phyloP scores from a whole-genome alignment of 2,797 vertebrate genomes.

The Erpetoichthys calabaricus region DNA sequence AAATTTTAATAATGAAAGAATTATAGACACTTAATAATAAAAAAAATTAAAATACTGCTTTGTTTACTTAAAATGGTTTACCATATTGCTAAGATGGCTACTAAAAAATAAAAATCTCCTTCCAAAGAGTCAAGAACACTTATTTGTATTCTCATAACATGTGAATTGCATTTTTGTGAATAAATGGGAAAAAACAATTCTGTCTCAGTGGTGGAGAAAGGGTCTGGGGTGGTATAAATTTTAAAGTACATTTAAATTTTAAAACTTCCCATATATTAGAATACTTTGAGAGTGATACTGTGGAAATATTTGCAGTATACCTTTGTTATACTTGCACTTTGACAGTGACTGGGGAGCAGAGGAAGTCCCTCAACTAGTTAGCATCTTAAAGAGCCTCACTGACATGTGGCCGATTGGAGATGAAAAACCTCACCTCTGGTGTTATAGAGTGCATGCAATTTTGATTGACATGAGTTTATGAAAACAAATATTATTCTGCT shows the following conservation, averaged over 20 bases:
- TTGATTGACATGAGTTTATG: conserved; percentile 22
- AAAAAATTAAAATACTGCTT: too few species aligned
- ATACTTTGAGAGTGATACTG: conserved; percentile 6
- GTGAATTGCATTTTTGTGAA: not conserved
- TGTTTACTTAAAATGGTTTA: too few species aligned
- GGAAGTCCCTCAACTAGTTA: conserved; percentile 22
- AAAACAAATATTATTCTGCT: conserved; percentile 8
- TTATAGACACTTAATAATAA: too few species aligned
- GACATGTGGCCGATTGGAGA: conserved; percentile 21
- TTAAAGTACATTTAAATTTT: not conserved
- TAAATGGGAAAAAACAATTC: not conserved
- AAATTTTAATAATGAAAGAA: too few species aligned
- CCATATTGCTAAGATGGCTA: too few species aligned
- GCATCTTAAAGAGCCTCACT: conserved; percentile 24
- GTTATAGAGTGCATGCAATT: conserved; percentile 28
- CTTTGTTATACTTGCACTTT: conserved; percentile 19
- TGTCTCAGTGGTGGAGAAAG: not conserved
- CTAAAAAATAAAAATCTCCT: too few species aligned
- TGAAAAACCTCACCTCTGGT: conserved; percentile 21
- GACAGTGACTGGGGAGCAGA: conserved; percentile 12
- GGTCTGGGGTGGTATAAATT: not conserved
- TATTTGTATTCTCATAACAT: not conserved
- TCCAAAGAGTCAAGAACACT: not conserved
- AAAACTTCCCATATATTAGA: conserved; percentile 17
- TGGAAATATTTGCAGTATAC: conserved; percentile 8